Conservation (phyloP, 1,140 invertebrate genomes). For the Coenobita brevimanus region DNA sequence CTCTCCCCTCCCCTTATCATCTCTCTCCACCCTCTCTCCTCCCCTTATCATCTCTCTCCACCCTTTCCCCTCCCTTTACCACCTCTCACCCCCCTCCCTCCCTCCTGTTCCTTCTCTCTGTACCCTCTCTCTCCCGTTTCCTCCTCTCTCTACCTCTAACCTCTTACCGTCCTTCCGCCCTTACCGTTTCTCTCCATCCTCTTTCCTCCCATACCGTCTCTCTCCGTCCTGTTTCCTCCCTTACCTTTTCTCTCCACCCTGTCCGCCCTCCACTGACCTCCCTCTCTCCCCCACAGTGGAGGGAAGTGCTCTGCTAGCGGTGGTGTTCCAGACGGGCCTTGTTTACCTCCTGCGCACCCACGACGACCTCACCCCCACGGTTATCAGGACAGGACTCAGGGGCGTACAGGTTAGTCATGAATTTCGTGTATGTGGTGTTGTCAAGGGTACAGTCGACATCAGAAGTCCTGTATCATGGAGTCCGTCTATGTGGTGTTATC, state of each 20-base stretch:
- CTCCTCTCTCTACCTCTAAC: too few species aligned
- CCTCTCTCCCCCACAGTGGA: too few species aligned
- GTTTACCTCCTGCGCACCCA: constrained; percentile 92
- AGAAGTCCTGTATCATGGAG: too few species aligned
- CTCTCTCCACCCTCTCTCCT: not conserved
- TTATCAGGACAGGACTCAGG: constrained; percentile 87
- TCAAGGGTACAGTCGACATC: too few species aligned
- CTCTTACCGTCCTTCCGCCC: too few species aligned
- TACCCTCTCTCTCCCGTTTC: not conserved
- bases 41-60: not conserved
- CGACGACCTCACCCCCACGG: constrained; percentile 91
- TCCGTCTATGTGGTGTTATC: too few species aligned
- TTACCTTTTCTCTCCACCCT: too few species aligned
- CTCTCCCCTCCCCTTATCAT: not conserved
- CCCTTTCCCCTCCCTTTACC: not conserved
- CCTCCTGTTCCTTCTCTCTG: not conserved
- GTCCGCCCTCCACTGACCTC: too few species aligned
- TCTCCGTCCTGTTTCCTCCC: too few species aligned
- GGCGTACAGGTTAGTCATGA: constrained; percentile 73
- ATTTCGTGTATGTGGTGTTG: not conserved
- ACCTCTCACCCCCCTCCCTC: not conserved
- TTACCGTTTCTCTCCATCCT: too few species aligned
- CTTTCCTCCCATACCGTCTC: too few species aligned
- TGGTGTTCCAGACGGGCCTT: constrained; percentile 90
- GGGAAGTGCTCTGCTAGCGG: constrained; percentile 81